Conservation (phyloP, 1,140 invertebrate genomes). For the Pseudomyrmex pallidus region DNA sequence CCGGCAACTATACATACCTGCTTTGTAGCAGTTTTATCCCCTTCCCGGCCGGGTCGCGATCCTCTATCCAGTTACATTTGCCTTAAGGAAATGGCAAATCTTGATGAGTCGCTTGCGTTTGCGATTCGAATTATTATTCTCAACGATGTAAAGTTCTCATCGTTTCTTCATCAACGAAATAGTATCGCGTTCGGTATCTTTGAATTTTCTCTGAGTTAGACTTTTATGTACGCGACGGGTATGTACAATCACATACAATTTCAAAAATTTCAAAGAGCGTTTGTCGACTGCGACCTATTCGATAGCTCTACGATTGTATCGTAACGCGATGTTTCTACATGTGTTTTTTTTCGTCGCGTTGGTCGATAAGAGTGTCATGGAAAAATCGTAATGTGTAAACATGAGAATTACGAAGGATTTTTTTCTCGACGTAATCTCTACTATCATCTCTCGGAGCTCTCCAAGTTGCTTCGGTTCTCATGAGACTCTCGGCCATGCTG, state of each 20-base stretch:
- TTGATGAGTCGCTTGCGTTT: not conserved
- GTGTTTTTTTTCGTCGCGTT: no score
- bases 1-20: not conserved
- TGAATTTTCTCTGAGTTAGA: not conserved
- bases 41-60: not conserved
- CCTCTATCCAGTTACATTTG: not conserved
- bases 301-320: no score
- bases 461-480: constrained; percentile 77
- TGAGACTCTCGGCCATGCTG: constrained; percentile 66
- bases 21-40: constrained; percentile 26
- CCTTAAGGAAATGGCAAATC: not conserved
- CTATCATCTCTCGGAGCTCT: constrained; percentile 67
- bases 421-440: constrained; percentile 66
- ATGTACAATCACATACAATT: no score
- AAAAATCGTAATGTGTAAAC: not conserved
- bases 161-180: not conserved
- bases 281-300: no score
- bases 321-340: no score
- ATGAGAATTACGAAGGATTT: constrained; percentile 18
- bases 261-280: no score
- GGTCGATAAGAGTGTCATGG: no score
- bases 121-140: constrained; percentile 2
- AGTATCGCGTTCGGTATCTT: no score
- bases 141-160: not conserved
- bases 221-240: no score